phyloP scores from a whole-genome alignment of 2,113 vertebrate genomes.

The Riparia riparia region DNA sequence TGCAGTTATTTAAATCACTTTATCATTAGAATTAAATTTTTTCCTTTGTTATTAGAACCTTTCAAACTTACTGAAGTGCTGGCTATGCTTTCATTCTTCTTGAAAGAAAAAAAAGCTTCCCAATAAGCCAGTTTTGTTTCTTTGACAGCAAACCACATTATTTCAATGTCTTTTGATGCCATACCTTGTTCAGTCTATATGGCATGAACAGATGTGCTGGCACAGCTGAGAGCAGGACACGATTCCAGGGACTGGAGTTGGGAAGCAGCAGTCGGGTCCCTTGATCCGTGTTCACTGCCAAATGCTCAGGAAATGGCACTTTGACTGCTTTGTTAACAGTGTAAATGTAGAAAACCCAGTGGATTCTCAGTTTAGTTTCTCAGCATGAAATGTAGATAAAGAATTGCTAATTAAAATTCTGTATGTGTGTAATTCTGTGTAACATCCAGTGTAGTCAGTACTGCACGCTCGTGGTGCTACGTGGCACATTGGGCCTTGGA shows the following conservation, averaged over 20 bases:
- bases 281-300: background rate
- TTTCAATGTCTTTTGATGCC: background rate
- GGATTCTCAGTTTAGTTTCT: background rate
- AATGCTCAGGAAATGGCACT: background rate
- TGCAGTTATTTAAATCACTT: background rate
- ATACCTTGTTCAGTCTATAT: fast-evolving
- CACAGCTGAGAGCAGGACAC: background rate
- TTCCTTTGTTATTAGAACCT: background rate
- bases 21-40: background rate
- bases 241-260: background rate
- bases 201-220: background rate
- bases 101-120: background rate
- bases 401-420: background rate
- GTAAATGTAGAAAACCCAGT: background rate
- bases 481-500: background rate
- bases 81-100: background rate
- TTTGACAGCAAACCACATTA: background rate
- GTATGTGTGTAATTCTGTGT: background rate
- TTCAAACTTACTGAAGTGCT: background rate
- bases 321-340: background rate
- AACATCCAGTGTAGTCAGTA: background rate
- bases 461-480: background rate
- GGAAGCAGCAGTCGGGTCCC: background rate
- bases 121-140: background rate
- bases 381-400: background rate